Base-by-base conservation (phyloP, 2,888 invertebrate genomes). In the Hyposoter didymator region DNA sequence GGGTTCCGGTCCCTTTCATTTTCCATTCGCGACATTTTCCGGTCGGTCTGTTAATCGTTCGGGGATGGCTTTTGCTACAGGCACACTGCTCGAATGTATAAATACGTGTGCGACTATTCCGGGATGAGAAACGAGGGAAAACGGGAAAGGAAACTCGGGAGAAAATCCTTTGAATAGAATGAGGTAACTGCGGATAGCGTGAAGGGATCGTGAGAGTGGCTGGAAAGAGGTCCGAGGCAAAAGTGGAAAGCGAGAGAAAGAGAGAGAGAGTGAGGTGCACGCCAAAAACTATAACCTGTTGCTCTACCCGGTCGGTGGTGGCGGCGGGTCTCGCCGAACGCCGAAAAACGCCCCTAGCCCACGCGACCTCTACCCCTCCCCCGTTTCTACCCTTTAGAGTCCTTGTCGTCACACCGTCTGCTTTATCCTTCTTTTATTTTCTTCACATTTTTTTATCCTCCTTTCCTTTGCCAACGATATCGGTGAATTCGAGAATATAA, bases 211-310 rank as follows among this genome's bases (percentile, higher is more conserved):
- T 43, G 52, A 66, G 73, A 47, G 82, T 81, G 81, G 59, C 76
- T 80, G 69, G 67, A 52, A 72, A 69, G 81, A 75, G 76, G 72
- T 76, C 82, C 74, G 52, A 22, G 76, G 78, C 52, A 80, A 82
- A 85, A 69, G 74, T 55, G 28, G 64, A 55, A 70, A 47, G 76
- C n/a, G 49, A 74, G 22, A 43, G 70, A 28, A 49, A 22, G 74
- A 49, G 62, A 75, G 70, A 64, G 62, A 45, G 55, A 62, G 62
- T 45, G 75, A 66, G 72, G 92, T 91, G 92, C 91, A 91, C 92
- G 93, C 93, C 93, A 93, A 93, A 93, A 93, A 93, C 93, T 93
- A 92, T 93, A 93, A 93, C 93, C 93, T 93, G 93, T 93, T 93
- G 93, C 93, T 83, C 87, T 86, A 83, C 83, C 86, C 72, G 81